Evolutionary conservation across 2,888 invertebrate species (phyloP).

Genomic region (Agelastica alni): DNA sequence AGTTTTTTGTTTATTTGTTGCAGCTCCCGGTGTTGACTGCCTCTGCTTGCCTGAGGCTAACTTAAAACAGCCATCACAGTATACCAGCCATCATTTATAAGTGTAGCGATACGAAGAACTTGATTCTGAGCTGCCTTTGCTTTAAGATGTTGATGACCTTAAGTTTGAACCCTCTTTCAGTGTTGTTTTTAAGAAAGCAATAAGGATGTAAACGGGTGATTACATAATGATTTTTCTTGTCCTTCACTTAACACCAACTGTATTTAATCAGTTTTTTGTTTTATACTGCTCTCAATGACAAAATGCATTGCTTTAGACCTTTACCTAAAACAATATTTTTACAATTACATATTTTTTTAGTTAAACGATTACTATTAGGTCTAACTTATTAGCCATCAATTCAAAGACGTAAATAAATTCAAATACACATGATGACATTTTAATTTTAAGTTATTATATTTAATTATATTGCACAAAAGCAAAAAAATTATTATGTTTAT

Average conservation of each 20-base stretch:
- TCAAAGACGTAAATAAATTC: too few species aligned
- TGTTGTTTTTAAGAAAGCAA: slow-evolving; percentile 38
- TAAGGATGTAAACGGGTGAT: slow-evolving; percentile 32
- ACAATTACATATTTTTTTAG: too few species aligned
- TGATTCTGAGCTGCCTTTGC: slow-evolving; percentile 55
- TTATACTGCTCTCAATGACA: too few species aligned
- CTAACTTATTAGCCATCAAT: too few species aligned
- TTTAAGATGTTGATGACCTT: slow-evolving; percentile 57
- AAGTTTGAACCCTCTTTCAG: slow-evolving; percentile 46
- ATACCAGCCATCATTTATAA: slow-evolving; percentile 54
- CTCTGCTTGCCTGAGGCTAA: slow-evolving; percentile 52
- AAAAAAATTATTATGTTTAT: too few species aligned
- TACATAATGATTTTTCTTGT: slow-evolving; percentile 17
- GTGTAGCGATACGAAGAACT: slow-evolving; percentile 56
- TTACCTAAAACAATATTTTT: too few species aligned
- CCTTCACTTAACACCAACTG: neutral
- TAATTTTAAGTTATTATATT: too few species aligned
- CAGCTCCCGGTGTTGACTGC: slow-evolving; percentile 57
- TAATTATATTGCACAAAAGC: too few species aligned
- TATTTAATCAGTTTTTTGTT: neutral
- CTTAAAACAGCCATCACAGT: slow-evolving; percentile 48
- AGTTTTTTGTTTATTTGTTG: slow-evolving; percentile 56
- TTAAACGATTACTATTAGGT: too few species aligned
- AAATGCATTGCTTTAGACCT: too few species aligned
- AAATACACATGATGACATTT: too few species aligned